Percentiles rank a stretch among this genome's conserved stretches.
These are phyloP conservation scores for Gambelia wislizenii DNA, from an alignment of 2,797 vertebrate genomes.

Conservation along the genomic window DNA sequence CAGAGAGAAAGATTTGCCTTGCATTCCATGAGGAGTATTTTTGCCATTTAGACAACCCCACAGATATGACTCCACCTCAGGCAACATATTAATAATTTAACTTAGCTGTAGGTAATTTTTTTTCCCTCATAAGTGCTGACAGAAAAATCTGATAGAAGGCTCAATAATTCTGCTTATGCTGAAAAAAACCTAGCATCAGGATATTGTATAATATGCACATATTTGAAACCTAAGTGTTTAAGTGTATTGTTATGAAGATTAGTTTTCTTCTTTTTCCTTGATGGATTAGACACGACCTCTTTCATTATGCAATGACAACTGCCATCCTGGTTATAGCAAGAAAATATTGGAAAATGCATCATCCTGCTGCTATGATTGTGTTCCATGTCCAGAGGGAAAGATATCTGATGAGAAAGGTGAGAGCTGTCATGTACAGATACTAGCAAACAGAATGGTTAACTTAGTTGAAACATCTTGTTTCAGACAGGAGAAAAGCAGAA, in stretches of 20 bases:
- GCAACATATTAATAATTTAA: conserved; percentile 31
- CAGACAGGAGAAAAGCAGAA: too few species aligned
- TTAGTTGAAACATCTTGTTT: too few species aligned
- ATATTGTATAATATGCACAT: too few species aligned
- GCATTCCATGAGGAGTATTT: too few species aligned
- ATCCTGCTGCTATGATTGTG: background rate
- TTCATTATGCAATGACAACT: background rate
- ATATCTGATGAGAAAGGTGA: background rate
- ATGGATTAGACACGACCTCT: background rate
- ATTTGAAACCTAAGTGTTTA: too few species aligned
- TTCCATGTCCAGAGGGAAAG: background rate
- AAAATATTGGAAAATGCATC: background rate
- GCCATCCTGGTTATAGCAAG: background rate
- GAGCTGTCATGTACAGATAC: too few species aligned
- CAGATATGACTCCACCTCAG: background rate
- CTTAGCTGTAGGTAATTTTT: conserved; percentile 41
- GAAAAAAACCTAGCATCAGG: too few species aligned
- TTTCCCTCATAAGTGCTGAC: background rate
- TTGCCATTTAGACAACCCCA: too few species aligned
- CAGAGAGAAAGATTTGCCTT: too few species aligned
- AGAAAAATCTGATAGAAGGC: background rate
- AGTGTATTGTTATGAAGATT: background rate
- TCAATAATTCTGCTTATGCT: too few species aligned
- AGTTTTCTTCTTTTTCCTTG: background rate
- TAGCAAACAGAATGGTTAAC: too few species aligned